Evolutionary conservation across 2,113 vertebrate species (phyloP).

Genomic region (Fregetta grallaria): DNA sequence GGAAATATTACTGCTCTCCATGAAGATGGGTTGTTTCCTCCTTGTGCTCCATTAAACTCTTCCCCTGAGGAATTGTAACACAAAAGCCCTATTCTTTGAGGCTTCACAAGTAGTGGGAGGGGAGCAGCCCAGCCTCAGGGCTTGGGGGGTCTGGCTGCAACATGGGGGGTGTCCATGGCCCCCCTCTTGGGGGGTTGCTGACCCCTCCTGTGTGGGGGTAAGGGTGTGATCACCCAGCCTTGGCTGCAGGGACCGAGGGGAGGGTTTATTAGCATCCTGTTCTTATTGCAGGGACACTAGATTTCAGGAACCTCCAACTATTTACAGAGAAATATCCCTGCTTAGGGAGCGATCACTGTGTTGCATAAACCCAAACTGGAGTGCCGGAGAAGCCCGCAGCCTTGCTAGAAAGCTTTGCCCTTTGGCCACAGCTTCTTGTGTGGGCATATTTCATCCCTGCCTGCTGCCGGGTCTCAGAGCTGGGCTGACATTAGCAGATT

Average conservation of each 20-base stretch:
- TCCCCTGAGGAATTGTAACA: not conserved
- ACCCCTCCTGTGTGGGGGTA: not conserved
- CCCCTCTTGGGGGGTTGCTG: not conserved
- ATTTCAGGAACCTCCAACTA: not conserved
- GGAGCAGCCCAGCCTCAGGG: not conserved
- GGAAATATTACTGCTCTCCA: not conserved
- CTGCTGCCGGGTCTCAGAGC: not conserved
- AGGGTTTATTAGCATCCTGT: not conserved
- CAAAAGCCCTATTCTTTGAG: not conserved
- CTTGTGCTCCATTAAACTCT: not conserved
- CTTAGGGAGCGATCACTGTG: fast-evolving
- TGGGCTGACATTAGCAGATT: not conserved
- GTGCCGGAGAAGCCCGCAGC: not conserved
- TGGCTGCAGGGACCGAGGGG: not conserved
- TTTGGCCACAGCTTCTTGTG: not conserved
- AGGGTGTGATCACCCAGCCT: not conserved
- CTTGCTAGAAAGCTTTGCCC: not conserved
- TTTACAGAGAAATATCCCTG: not conserved
- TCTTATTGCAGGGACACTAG: not conserved
- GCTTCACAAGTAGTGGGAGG: not conserved
- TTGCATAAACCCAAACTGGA: fast-evolving
- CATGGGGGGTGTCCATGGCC: fast-evolving
- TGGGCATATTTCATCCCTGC: not conserved
- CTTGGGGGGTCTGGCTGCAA: not conserved
- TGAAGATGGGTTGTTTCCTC: not conserved